These are phyloP conservation scores for Pseudomyrmex flavicornis DNA, from an alignment of 1,140 invertebrate genomes.

Conservation along the genomic window DNA sequence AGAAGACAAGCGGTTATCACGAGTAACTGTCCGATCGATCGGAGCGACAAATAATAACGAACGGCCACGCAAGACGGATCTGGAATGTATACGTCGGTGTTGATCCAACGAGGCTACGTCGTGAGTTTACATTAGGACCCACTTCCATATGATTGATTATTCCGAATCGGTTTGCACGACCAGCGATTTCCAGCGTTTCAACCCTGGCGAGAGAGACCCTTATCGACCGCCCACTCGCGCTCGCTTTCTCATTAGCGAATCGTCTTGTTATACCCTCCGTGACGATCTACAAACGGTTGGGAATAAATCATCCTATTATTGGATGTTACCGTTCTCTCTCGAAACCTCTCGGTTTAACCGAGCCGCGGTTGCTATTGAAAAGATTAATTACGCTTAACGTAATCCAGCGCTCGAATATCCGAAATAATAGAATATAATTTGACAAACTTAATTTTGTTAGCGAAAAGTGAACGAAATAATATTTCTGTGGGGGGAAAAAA, in stretches of 20 bases:
- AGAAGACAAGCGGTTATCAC: not conserved
- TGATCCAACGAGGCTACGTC: constrained; percentile 49
- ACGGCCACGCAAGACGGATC: constrained; percentile 22
- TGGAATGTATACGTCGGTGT: constrained; percentile 52
- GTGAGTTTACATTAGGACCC: constrained; percentile 69
- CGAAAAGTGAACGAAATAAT: not conserved
- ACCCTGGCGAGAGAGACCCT: not conserved
- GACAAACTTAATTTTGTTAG: no score
- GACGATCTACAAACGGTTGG: constrained; percentile 26
- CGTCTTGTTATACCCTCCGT: not conserved
- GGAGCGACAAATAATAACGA: constrained; percentile 66
- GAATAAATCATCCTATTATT: constrained; percentile 4
- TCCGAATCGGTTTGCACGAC: constrained; percentile 61
- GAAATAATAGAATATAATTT: no score
- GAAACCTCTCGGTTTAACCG: not conserved
- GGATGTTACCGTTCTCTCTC: not conserved
- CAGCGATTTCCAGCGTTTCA: constrained; percentile 14
- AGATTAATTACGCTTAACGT: no score
- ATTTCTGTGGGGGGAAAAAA: not conserved
- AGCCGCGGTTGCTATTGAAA: no score
- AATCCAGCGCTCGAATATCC: no score
- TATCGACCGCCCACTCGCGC: constrained; percentile 51
- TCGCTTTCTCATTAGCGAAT: constrained; percentile 46
- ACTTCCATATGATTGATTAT: constrained; percentile 71
- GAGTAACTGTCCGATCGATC: constrained; percentile 45